phyloP scores from a whole-genome alignment of 1,140 invertebrate species.

The Macrocentrus cingulum region DNA sequence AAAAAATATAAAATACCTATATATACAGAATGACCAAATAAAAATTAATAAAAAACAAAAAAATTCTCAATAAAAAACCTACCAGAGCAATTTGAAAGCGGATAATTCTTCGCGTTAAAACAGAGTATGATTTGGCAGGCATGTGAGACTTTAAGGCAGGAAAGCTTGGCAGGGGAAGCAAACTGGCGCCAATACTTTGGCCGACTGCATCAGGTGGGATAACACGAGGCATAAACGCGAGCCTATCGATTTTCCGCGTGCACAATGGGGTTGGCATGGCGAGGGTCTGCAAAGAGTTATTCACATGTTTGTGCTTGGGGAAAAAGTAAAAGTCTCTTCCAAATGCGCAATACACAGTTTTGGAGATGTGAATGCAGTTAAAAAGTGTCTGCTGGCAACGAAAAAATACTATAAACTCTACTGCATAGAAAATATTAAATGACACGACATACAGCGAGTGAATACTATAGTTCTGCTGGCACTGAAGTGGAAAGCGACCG shows the following conservation, averaged over 20 bases:
- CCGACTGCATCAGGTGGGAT: constrained; percentile 44
- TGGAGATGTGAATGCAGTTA: neutral
- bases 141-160: no score
- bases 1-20: neutral
- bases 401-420: constrained; percentile 6
- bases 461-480: constrained; percentile 9
- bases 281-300: constrained; percentile 28
- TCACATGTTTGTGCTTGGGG: constrained; percentile 33
- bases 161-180: constrained; percentile 17
- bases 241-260: constrained; percentile 45
- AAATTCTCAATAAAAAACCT: no score
- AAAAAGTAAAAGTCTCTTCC: constrained; percentile 11
- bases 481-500: constrained; percentile 31
- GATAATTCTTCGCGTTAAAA: no score
- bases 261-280: constrained; percentile 35
- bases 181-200: constrained; percentile 46
- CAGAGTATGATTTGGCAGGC: no score
- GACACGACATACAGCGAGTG: constrained; percentile 1
- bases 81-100: no score
- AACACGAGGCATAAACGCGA: constrained; percentile 49
- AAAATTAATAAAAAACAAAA: no score
- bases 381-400: neutral
- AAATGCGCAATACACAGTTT: neutral
- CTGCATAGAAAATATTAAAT: constrained; percentile 10
- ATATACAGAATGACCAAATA: neutral